phyloP scores from a whole-genome alignment of 1,140 invertebrate species.

The Listronotus bonariensis region DNA sequence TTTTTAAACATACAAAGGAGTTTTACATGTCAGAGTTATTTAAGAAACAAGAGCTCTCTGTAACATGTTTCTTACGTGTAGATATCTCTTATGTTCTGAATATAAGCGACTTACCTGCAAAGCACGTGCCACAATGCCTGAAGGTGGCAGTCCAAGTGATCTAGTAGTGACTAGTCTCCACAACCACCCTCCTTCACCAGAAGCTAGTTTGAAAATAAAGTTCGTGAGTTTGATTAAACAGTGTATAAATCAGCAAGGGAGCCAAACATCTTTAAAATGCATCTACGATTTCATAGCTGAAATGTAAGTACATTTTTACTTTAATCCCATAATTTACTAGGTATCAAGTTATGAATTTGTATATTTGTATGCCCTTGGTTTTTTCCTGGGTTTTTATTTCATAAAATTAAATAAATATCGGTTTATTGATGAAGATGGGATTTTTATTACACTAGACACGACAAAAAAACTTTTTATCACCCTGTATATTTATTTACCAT shows the following conservation, averaged over 20 bases:
- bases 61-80: background rate
- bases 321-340: no score
- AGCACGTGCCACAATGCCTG: constrained; percentile 40
- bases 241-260: constrained; percentile 12
- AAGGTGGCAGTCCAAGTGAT: constrained; percentile 32
- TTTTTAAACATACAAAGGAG: background rate
- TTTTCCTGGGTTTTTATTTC: no score
- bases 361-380: no score
- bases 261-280: constrained; percentile 11
- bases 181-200: constrained; percentile 41
- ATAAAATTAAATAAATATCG: no score
- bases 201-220: constrained; percentile 7
- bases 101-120: constrained; percentile 43
- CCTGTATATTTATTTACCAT: no score
- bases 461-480: no score
- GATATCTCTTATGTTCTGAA: constrained; percentile 44
- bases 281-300: constrained; percentile 22
- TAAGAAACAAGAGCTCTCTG: background rate
- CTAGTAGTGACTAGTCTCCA: constrained; percentile 38
- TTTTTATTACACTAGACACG: no score
- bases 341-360: no score
- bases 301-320: constrained; percentile 32
- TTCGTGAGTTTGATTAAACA: constrained; percentile 29
- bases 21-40: background rate
- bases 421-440: no score